A percentile compares a stretch with the other conserved stretches of the same genome.
These are phyloP conservation scores for Phortica okadai DNA, from an alignment of 2,888 invertebrate genomes.

Conservation along the genomic window DNA sequence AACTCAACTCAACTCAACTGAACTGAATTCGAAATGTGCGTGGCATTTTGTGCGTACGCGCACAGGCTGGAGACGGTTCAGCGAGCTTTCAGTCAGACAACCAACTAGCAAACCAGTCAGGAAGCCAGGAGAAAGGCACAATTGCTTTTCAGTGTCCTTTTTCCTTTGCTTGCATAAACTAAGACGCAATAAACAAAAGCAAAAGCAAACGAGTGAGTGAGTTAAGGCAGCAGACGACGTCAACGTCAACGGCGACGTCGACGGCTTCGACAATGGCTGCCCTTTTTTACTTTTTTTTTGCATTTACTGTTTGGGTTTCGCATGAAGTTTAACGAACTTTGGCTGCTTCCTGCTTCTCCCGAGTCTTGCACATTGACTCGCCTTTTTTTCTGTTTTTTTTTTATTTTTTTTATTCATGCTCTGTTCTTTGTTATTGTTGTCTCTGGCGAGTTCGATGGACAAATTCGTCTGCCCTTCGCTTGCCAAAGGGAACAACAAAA, in stretches of 20 bases:
- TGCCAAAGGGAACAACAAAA: background rate
- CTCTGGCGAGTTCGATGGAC: conserved; percentile 47
- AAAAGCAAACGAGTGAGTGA: background rate
- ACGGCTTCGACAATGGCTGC: conserved; percentile 48
- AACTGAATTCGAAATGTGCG: background rate
- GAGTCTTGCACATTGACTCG: conserved; percentile 5
- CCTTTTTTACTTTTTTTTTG: background rate
- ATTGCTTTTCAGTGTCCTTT: background rate
- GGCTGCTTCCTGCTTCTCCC: conserved; percentile 56
- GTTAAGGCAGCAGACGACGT: background rate
- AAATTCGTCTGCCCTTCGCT: conserved; percentile 10
- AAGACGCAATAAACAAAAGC: conserved; percentile 4
- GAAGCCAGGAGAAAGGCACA: conserved; percentile 15
- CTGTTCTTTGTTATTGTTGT: conserved; percentile 57
- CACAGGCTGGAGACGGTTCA: background rate
- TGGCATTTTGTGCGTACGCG: conserved; percentile 56
- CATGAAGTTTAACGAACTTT: conserved; percentile 67
- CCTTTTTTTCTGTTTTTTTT: background rate
- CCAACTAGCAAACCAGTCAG: conserved; percentile 35
- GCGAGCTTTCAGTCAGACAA: conserved; percentile 44
- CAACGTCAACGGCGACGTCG: background rate
- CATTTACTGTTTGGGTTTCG: conserved; percentile 19
- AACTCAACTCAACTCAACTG: background rate
- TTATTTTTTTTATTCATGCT: conserved; percentile 37
- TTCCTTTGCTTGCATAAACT: background rate